Conservation (phyloP, 2,113 vertebrate species). For the Ceyx margarethae region DNA sequence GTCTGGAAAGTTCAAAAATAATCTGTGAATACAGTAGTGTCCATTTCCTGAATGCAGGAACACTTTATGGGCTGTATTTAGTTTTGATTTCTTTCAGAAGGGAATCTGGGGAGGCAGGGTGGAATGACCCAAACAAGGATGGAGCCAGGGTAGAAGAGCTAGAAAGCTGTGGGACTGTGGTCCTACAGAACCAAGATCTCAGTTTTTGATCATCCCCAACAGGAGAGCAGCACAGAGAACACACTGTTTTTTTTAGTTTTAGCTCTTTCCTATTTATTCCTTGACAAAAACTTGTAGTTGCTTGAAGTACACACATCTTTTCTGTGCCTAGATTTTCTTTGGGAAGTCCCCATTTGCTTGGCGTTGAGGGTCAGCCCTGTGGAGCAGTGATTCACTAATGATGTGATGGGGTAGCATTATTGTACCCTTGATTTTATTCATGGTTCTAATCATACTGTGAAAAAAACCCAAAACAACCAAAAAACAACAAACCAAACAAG, state of each 20-base stretch:
- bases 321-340: slow-evolving; percentile 9
- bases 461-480: background rate
- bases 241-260: background rate
- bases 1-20: slow-evolving; percentile 24
- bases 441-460: background rate
- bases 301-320: slow-evolving; percentile 30
- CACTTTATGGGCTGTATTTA: slow-evolving; percentile 33
- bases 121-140: slow-evolving; percentile 47
- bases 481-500: background rate
- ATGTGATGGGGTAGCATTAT: background rate
- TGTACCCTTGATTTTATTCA: background rate
- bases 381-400: background rate
- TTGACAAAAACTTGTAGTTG: background rate
- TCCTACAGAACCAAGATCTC: slow-evolving; percentile 8
- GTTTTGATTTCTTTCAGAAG: slow-evolving; percentile 45
- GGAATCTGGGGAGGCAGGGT: slow-evolving; percentile 46
- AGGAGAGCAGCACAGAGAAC: background rate
- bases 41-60: slow-evolving; percentile 1
- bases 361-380: background rate
- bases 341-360: slow-evolving; percentile 27
- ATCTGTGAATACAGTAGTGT: slow-evolving; percentile 25
- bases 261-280: background rate
- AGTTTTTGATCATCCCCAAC: background rate
- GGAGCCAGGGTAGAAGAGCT: background rate
- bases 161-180: slow-evolving; percentile 10